These are phyloP conservation scores for Caranx melampygus DNA, from an alignment of 2,113 vertebrate species.

Conservation along the genomic window DNA sequence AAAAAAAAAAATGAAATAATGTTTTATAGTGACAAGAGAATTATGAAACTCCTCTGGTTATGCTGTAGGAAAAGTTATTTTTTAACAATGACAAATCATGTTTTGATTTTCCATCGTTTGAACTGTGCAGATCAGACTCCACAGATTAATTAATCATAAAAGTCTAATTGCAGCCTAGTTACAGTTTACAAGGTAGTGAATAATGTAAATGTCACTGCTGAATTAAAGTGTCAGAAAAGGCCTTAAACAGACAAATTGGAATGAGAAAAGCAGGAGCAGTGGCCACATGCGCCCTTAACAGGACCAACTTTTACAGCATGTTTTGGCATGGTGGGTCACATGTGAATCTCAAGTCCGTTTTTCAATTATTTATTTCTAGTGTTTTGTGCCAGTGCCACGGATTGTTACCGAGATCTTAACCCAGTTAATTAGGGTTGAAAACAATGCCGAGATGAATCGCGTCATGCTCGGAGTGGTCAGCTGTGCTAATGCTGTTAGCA, in stretches of 20 bases:
- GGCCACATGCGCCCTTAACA: no score
- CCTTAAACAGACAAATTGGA: background rate
- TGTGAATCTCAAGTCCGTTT: background rate
- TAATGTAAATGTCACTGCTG: background rate
- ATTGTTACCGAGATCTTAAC: slow-evolving; percentile 1
- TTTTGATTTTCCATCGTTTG: background rate
- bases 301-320: no score
- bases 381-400: background rate
- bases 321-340: background rate
- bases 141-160: background rate
- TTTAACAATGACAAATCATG: background rate
- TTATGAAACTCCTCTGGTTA: no score
- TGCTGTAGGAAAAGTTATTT: background rate
- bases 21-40: no score
- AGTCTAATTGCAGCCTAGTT: background rate
- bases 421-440: slow-evolving; percentile 28
- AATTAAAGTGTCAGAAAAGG: background rate
- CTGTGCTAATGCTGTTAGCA: slow-evolving; percentile 43
- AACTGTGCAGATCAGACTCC: background rate
- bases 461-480: slow-evolving; percentile 29
- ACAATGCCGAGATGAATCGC: slow-evolving; percentile 29
- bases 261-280: background rate
- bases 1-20: no score
- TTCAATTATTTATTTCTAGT: background rate
- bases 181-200: background rate